Evolutionary conservation across 2,113 vertebrate species (phyloP).

Genomic region (Solenodon paradoxus): DNA sequence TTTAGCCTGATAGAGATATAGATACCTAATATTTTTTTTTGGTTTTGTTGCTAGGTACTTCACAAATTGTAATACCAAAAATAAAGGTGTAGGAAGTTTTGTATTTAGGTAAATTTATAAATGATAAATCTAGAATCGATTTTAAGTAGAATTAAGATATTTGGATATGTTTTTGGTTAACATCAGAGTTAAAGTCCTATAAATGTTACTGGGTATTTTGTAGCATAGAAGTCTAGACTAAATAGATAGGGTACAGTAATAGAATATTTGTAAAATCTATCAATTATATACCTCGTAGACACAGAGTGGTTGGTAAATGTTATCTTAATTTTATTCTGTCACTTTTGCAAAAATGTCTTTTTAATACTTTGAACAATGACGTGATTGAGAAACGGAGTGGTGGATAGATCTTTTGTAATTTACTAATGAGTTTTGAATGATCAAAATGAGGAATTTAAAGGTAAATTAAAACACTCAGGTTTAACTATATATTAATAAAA

Average conservation of each 20-base stretch:
- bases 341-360: neutral
- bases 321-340: neutral
- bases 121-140: neutral
- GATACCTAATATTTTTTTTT: neutral
- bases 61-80: neutral
- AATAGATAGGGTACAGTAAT: neutral
- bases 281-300: neutral
- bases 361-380: neutral
- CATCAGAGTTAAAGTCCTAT: neutral
- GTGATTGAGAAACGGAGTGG: neutral
- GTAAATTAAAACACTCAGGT: neutral
- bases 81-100: neutral
- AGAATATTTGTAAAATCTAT: neutral
- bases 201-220: neutral
- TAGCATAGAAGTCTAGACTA: neutral
- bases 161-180: neutral
- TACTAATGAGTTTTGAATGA: neutral
- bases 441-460: neutral
- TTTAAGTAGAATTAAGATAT: neutral
- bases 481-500: neutral
- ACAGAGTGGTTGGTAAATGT: neutral
- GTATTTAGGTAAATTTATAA: neutral
- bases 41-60: neutral
- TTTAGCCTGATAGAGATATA: neutral
- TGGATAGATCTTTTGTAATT: neutral